Evolutionary conservation across 2,888 invertebrate genomes (phyloP).

Genomic region (Dicyrtomina minuta): DNA sequence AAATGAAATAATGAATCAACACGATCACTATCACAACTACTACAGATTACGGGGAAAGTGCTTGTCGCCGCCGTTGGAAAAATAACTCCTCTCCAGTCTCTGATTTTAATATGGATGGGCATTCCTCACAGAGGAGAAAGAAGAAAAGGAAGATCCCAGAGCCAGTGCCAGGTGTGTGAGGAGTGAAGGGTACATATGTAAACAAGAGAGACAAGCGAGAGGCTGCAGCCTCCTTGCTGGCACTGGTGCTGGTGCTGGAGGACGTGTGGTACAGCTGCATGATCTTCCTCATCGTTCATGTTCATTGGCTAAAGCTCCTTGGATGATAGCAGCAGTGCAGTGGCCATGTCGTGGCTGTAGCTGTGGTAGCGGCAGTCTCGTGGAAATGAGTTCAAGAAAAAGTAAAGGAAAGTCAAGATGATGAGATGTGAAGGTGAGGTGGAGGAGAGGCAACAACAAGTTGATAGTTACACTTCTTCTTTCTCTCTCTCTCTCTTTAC

Average conservation of each 20-base stretch:
- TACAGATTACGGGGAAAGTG: too few species aligned
- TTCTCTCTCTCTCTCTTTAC: neutral
- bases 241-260: too few species aligned
- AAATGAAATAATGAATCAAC: too few species aligned
- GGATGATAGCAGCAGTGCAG: too few species aligned
- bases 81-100: too few species aligned
- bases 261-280: too few species aligned
- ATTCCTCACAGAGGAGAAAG: neutral
- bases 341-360: too few species aligned
- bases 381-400: neutral
- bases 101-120: too few species aligned
- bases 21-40: too few species aligned
- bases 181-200: neutral
- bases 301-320: too few species aligned
- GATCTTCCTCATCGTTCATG: too few species aligned
- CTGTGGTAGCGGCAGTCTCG: neutral
- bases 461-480: slow-evolving; percentile 1
- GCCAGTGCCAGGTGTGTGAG: neutral
- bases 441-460: slow-evolving; percentile 4
- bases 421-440: neutral
- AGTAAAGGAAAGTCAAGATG: neutral
- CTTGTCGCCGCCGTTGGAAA: too few species aligned
- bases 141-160: neutral
- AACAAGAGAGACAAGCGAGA: neutral
- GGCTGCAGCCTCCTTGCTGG: neutral